Conservation (phyloP, 2,888 invertebrate species). For the Vesta saturnalis region DNA sequence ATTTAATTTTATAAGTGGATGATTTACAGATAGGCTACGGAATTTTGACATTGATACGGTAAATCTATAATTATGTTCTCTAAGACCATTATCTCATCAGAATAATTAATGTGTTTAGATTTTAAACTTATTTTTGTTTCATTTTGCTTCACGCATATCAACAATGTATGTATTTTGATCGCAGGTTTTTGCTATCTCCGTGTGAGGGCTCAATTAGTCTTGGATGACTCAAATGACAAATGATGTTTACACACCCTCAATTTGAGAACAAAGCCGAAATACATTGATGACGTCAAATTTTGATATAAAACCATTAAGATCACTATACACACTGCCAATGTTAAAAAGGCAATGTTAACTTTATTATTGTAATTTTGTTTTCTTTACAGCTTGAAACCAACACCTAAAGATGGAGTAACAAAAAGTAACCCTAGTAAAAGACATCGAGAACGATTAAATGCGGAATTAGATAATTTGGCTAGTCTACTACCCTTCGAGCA, state of each 20-base stretch:
- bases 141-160: constrained; percentile 19
- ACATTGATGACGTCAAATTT: too few species aligned
- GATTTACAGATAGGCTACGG: constrained; percentile 20
- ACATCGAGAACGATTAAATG: constrained; percentile 97
- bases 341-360: background rate
- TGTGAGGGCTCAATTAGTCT: constrained; percentile 43
- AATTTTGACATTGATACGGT: constrained; percentile 25
- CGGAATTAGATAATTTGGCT: constrained; percentile 97
- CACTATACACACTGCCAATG: background rate
- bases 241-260: constrained; percentile 37
- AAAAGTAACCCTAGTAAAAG: constrained; percentile 99
- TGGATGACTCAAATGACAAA: constrained; percentile 43
- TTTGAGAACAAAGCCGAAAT: constrained; percentile 33
- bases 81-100: constrained; percentile 25
- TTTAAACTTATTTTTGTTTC: background rate
- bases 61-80: constrained; percentile 28
- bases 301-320: background rate
- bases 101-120: constrained; percentile 25
- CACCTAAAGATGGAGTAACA: constrained; percentile 93
- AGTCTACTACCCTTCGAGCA: constrained; percentile 95
- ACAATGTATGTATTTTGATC: constrained; percentile 7
- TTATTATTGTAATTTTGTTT: constrained; percentile 41
- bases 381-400: constrained; percentile 88
- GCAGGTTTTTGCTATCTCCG: constrained; percentile 19
- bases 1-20: constrained; percentile 23